Conservation (phyloP, 2,113 vertebrate species). For the Murina feae region DNA sequence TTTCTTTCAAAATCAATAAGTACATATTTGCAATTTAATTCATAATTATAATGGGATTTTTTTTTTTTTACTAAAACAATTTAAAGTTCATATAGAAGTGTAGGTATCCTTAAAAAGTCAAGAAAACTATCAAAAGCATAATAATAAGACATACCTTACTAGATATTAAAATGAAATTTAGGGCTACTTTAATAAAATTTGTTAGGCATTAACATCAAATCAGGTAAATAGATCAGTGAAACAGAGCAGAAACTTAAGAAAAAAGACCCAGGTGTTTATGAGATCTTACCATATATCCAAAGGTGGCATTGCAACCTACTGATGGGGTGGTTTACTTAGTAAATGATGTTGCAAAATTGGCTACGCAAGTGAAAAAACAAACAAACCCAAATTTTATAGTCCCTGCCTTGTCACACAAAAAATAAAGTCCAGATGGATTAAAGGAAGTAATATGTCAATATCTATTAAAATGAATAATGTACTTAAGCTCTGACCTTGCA, state of each 20-base stretch:
- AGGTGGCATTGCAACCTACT: not conserved
- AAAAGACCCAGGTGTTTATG: not conserved
- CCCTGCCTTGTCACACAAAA: not conserved
- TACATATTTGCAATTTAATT: not conserved
- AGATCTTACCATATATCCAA: not conserved
- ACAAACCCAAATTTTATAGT: not conserved
- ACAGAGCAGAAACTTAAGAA: not conserved
- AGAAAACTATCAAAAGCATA: conserved; percentile 22
- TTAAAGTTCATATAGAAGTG: not conserved
- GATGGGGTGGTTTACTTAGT: not conserved
- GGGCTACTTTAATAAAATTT: not conserved
- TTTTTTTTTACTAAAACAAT: not conserved
- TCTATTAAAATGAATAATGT: conserved; percentile 46
- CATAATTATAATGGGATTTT: not conserved
- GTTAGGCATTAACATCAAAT: not conserved
- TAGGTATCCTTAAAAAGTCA: not conserved
- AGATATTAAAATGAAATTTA: conserved; percentile 11
- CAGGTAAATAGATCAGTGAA: not conserved
- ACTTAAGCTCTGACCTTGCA: not conserved
- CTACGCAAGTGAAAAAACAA: not conserved
- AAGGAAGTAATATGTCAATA: conserved; percentile 8
- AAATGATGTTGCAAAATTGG: not conserved
- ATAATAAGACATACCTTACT: not conserved
- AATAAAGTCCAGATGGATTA: not conserved
- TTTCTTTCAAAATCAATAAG: conserved; percentile 29